Base-by-base conservation (phyloP, 2,888 invertebrate genomes). In the Allolobophora icterica region DNA sequence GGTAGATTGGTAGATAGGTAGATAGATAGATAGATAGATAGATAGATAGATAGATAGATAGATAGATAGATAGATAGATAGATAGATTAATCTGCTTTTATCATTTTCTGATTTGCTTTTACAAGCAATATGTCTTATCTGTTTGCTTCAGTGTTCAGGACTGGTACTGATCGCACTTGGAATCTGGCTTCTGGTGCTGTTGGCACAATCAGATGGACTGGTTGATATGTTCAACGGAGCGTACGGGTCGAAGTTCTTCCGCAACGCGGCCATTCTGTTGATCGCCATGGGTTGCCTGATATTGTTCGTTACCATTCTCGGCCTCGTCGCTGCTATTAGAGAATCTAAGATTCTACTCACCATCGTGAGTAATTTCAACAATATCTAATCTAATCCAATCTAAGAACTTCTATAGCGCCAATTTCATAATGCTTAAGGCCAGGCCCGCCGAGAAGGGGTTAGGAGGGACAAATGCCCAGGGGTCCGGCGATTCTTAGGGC, bases 161-260 rank as follows among this genome's bases (percentile, higher is more conserved):
- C 19, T 91, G 17, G 58, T 91, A 19, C 89, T 91, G 91, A 91
- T 91, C 0, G 91, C 38, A 24, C 89, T 91, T 30, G 91, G 91
- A 30, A 83, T 42, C 24, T 91, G 91, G 91, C 42, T 91, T 6
- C 38, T 91, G 87, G 87, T n/a, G 91, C 38, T 35, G 84, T 38
- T 89, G 42, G 34, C 33, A 30, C 38, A 34, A 52, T 91, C 40
- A 6, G 34, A 38, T 8, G 87, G 87, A 87, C 5, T 38, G 0
- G 0, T 2, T 5, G n/a, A 87, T 2, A 8, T 87, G 21, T 87
- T 87, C 8, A 17, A 5, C 1, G 6, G 5, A 35, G 87, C 34
- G 19, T 87, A 34, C 38, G 90, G 91, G 3, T 71, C 91, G 30
- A 11, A 3, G 30, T 91, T 91, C 33, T 89, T 89, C 21, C 89